phyloP scores from a whole-genome alignment of 2,888 invertebrate species.

The Amphiduros pacificus region DNA sequence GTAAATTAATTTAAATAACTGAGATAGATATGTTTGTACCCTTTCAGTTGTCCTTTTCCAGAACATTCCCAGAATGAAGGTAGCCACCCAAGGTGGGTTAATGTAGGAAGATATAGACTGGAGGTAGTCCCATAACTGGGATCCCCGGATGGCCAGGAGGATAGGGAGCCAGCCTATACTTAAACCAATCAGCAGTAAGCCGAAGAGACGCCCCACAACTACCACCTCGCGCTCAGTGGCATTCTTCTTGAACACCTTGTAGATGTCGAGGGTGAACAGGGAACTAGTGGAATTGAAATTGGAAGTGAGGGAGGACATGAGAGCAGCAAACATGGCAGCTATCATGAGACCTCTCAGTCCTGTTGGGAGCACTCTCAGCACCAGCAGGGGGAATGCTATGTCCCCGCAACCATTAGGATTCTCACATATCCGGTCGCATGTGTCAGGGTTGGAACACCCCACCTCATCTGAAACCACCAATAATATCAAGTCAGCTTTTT shows the following conservation, averaged over 20 bases:
- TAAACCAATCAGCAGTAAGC: slow-evolving; percentile 53
- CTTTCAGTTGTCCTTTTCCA: slow-evolving; percentile 56
- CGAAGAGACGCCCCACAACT: slow-evolving; percentile 47
- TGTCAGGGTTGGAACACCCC: slow-evolving; percentile 62
- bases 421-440: slow-evolving; percentile 60
- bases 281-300: slow-evolving; percentile 62
- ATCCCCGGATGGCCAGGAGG: slow-evolving; percentile 43
- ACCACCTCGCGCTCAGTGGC: slow-evolving; percentile 32
- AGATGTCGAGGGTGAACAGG: slow-evolving; percentile 63
- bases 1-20: too few species aligned
- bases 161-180: slow-evolving; percentile 60
- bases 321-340: slow-evolving; percentile 62
- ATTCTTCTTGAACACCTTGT: slow-evolving; percentile 30
- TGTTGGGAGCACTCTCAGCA: slow-evolving; percentile 61
- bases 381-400: slow-evolving; percentile 63
- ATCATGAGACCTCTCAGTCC: slow-evolving; percentile 51
- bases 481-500: too few species aligned
- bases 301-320: slow-evolving; percentile 62
- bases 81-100: slow-evolving; percentile 57
- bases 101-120: slow-evolving; percentile 55
- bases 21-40: too few species aligned
- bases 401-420: slow-evolving; percentile 62
- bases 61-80: slow-evolving; percentile 53
- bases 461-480: slow-evolving; percentile 55
- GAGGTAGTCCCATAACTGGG: slow-evolving; percentile 55